A percentile compares a stretch with the other conserved stretches of the same genome.
phyloP scores from a whole-genome alignment of 1,140 invertebrate species.

The Mycetomoellerius zeteki region DNA sequence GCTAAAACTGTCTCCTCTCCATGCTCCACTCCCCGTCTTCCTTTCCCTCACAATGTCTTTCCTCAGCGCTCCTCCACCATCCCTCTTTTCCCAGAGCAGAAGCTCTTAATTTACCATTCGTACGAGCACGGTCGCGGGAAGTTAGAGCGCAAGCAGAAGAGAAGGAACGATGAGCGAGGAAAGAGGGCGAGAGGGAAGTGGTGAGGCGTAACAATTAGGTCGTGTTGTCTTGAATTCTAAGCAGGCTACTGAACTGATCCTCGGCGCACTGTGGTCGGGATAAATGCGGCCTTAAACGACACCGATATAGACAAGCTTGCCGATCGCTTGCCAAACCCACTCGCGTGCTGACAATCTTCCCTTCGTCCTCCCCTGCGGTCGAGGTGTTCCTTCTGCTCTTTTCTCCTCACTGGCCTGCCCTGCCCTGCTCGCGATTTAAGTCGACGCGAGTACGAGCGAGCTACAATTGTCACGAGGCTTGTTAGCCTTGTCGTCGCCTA shows the following conservation, averaged over 20 bases:
- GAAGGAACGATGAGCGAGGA: constrained; percentile 34
- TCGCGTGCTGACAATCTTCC: constrained; percentile 65
- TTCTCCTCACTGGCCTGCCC: constrained; percentile 47
- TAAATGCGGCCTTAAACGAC: constrained; percentile 86
- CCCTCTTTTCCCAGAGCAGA: constrained; percentile 67
- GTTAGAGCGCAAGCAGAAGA: constrained; percentile 64
- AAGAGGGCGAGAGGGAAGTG: constrained; percentile 26
- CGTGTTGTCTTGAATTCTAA: constrained; percentile 87
- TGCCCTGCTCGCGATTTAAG: constrained; percentile 78
- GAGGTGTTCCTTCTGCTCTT: constrained; percentile 27
- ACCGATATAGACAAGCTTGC: constrained; percentile 84
- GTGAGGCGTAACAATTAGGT: constrained; percentile 86
- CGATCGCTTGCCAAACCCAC: constrained; percentile 84
- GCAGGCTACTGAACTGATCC: constrained; percentile 86
- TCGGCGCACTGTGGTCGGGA: constrained; percentile 78
- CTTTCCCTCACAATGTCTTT: constrained; percentile 59
- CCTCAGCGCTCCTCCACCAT: constrained; percentile 44
- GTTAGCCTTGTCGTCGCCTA: constrained; percentile 84
- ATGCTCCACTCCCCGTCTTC: constrained; percentile 58
- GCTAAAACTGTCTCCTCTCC: constrained; percentile 81
- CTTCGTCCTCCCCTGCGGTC: constrained; percentile 44
- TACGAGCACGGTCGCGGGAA: constrained; percentile 74
- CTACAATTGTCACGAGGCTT: constrained; percentile 85
- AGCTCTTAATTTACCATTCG: constrained; percentile 86
- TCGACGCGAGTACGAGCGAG: constrained; percentile 82